Evolutionary conservation across 1,140 invertebrate species (phyloP).

Genomic region (Drosophila bocki): DNA sequence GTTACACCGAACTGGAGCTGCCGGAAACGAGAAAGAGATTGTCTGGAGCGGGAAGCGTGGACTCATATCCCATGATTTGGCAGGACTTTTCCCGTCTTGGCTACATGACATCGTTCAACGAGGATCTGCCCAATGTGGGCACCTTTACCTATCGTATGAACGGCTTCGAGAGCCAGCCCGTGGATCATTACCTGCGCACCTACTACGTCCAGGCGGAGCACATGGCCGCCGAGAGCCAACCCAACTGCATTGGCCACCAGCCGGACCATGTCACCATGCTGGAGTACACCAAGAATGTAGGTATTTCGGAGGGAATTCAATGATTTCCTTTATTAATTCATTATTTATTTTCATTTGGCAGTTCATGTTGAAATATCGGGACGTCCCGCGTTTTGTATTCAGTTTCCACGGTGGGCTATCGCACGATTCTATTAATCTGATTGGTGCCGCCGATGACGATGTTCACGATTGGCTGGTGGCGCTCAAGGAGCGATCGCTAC

Average conservation of each 20-base stretch:
- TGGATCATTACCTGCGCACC: slow-evolving; percentile 95
- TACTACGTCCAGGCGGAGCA: slow-evolving; percentile 89
- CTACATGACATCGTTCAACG: slow-evolving; percentile 92
- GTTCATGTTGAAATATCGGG: slow-evolving; percentile 87
- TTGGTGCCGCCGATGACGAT: slow-evolving; percentile 91
- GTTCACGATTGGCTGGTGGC: slow-evolving; percentile 88
- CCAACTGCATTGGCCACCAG: slow-evolving; percentile 91
- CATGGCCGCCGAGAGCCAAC: slow-evolving; percentile 86
- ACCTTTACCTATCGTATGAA: slow-evolving; percentile 96
- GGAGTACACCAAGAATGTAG: slow-evolving; percentile 88
- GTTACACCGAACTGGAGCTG: slow-evolving; percentile 94
- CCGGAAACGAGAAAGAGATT: slow-evolving; percentile 93
- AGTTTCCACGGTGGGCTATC: slow-evolving; percentile 96
- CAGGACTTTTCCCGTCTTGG: slow-evolving; percentile 90
- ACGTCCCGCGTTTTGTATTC: slow-evolving; percentile 92
- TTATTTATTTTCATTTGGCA: slow-evolving; percentile 68
- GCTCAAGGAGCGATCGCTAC: slow-evolving; percentile 87
- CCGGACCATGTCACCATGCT: slow-evolving; percentile 91
- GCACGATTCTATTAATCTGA: slow-evolving; percentile 93
- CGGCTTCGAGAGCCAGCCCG: slow-evolving; percentile 93
- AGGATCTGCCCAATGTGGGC: slow-evolving; percentile 93
- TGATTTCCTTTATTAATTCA: neutral
- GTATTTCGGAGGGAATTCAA: slow-evolving; percentile 2
- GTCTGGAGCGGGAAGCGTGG: slow-evolving; percentile 88
- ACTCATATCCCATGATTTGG: slow-evolving; percentile 94